A percentile compares a stretch with the other conserved stretches of the same genome.
phyloP scores from a whole-genome alignment of 2,888 invertebrate species.

The Glyphotaelius pellucidus region DNA sequence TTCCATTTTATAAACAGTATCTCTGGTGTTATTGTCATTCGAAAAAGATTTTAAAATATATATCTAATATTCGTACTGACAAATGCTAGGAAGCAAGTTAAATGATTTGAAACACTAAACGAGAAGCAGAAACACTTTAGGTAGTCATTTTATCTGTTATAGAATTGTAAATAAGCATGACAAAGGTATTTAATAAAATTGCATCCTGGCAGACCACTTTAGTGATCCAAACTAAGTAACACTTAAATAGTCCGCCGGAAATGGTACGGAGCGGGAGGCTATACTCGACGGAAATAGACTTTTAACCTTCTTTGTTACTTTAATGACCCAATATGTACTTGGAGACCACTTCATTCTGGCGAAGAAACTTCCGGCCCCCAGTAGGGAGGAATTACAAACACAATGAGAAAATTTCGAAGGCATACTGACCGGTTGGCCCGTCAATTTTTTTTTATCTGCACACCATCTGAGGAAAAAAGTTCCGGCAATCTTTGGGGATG shows the following conservation, averaged over 20 bases:
- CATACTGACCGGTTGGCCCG: neutral
- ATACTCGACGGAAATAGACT: constrained; percentile 29
- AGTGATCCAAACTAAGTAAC: neutral
- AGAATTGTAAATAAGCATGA: neutral
- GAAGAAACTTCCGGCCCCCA: neutral
- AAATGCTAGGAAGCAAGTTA: no score
- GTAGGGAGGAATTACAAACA: neutral
- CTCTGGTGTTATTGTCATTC: no score
- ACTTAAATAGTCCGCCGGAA: neutral
- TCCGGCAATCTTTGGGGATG: no score
- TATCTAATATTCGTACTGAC: no score
- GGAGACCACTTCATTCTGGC: constrained; percentile 32
- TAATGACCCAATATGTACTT: constrained; percentile 46
- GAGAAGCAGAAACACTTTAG: no score
- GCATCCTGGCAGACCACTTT: neutral
- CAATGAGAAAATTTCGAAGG: neutral
- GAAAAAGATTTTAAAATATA: no score
- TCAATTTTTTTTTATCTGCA: no score
- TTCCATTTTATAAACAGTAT: no score
- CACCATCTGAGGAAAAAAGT: no score
- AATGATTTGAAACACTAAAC: no score
- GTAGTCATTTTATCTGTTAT: no score
- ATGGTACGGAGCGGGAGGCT: neutral
- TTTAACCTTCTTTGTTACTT: constrained; percentile 43
- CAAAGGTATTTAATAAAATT: neutral